Evolutionary conservation across 2,888 invertebrate genomes (phyloP).

Genomic region (Aleiodes testaceus): DNA sequence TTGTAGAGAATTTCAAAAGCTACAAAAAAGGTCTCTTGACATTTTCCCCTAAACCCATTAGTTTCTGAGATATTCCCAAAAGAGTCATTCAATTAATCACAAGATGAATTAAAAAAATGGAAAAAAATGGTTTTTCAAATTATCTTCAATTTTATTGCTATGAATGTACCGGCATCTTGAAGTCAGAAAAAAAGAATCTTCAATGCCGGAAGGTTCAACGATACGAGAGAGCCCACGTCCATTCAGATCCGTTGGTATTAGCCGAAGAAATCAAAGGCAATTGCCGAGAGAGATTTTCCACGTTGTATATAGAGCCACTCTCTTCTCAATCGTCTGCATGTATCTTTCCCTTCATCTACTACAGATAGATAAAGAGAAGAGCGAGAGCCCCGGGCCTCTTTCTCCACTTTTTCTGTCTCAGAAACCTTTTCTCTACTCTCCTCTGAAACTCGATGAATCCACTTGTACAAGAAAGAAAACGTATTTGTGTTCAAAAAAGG

Average conservation of each 20-base stretch:
- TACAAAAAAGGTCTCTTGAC: no score
- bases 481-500: conserved; percentile 50
- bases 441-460: conserved; percentile 34
- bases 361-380: not conserved
- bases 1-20: no score
- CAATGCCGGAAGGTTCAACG: conserved; percentile 12
- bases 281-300: conserved; percentile 52
- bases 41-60: no score
- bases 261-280: conserved; percentile 56
- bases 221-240: conserved; percentile 32
- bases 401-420: conserved; percentile 7
- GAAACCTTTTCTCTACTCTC: conserved; percentile 7
- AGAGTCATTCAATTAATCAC: not conserved
- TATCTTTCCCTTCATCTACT: conserved; percentile 38
- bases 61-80: not conserved
- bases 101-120: not conserved
- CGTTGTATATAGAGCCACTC: conserved; percentile 36
- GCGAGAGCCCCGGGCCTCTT: not conserved
- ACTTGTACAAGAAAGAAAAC: conserved; percentile 47
- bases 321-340: conserved; percentile 50
- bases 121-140: not conserved
- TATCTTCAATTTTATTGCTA: not conserved
- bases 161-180: not conserved
- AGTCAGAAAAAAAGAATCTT: conserved; percentile 16
- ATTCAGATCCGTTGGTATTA: conserved; percentile 55